Percentiles rank a stretch among this genome's conserved stretches.
These are phyloP conservation scores for Grammomys surdaster DNA, from an alignment of 2,113 vertebrate genomes.

Conservation along the genomic window DNA sequence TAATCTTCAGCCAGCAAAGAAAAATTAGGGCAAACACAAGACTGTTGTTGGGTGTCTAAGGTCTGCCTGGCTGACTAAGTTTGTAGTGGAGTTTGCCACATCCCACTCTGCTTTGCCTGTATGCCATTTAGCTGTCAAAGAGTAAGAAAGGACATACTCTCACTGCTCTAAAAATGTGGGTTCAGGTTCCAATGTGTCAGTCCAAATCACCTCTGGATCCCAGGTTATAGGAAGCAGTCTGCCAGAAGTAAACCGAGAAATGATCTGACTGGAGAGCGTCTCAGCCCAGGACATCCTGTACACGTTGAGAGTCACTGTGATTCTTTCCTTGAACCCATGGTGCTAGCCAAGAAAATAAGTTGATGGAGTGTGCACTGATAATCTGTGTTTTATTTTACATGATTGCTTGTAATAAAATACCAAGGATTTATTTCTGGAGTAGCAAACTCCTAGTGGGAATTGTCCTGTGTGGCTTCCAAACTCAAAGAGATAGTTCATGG, in stretches of 20 bases:
- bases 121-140: background rate
- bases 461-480: background rate
- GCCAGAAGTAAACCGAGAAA: background rate
- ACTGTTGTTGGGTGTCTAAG: background rate
- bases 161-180: background rate
- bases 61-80: background rate
- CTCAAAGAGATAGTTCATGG: background rate
- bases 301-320: background rate
- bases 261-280: background rate
- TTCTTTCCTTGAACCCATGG: background rate
- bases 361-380: background rate
- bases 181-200: background rate
- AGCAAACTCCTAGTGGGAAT: background rate
- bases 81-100: background rate
- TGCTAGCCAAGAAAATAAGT: background rate
- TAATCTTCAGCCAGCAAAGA: background rate
- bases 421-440: background rate
- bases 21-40: background rate
- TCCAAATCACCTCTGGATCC: background rate
- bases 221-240: background rate
- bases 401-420: slow-evolving; percentile 17
- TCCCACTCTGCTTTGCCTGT: background rate
- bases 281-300: background rate
- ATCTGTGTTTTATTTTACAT: background rate
- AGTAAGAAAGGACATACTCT: background rate